phyloP scores from a whole-genome alignment of 2,113 vertebrate genomes.

The Sapayoa aenigma region DNA sequence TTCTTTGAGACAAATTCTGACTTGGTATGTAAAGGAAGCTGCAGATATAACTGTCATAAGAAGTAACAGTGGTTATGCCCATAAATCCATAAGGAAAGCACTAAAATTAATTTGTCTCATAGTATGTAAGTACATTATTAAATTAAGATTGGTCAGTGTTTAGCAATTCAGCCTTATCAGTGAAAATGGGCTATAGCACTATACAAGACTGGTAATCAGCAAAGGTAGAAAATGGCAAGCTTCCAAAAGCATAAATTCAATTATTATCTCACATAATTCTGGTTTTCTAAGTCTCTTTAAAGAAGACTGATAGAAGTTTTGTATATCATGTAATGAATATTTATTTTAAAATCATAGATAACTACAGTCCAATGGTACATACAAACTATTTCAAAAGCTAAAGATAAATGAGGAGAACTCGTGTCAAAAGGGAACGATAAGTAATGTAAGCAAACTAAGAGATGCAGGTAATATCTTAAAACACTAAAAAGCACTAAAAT shows the following conservation, averaged over 20 bases:
- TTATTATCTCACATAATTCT: neutral
- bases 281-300: neutral
- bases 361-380: neutral
- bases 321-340: neutral
- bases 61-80: neutral
- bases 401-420: neutral
- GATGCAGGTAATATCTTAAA: neutral
- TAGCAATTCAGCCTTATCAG: neutral
- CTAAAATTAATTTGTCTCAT: neutral
- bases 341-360: neutral
- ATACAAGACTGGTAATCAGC: neutral
- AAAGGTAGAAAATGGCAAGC: neutral
- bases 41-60: neutral
- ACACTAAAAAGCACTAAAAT: neutral
- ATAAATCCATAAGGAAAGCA: neutral
- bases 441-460: neutral
- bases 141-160: neutral
- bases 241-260: constrained; percentile 23
- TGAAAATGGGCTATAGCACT: neutral
- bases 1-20: neutral
- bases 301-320: neutral
- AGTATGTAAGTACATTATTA: neutral
- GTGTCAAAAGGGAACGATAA: neutral
- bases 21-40: neutral
- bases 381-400: neutral